These are phyloP conservation scores for Mellivora capensis DNA, from an alignment of 2,113 vertebrate genomes.

Conservation along the genomic window DNA sequence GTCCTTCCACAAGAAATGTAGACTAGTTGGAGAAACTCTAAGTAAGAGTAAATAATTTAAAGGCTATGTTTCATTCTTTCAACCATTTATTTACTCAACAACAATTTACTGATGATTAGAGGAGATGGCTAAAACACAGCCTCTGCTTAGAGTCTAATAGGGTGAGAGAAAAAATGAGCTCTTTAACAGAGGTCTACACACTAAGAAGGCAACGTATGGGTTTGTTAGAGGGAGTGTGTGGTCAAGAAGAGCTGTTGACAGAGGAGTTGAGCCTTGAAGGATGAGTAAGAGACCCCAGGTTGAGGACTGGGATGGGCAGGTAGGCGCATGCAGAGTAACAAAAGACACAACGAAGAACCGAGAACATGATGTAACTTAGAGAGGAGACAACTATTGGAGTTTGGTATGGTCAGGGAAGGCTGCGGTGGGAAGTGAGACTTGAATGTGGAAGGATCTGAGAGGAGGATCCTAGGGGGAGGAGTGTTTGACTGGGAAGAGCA, in stretches of 20 bases:
- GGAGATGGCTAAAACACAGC: background rate
- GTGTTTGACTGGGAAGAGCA: background rate
- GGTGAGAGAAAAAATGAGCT: background rate
- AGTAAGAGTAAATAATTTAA: background rate
- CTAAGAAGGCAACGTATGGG: accelerated
- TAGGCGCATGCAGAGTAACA: background rate
- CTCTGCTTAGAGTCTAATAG: background rate
- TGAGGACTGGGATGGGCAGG: background rate
- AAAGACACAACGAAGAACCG: background rate
- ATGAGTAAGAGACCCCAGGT: background rate
- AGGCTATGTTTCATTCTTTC: background rate
- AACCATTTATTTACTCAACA: background rate
- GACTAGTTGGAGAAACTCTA: background rate
- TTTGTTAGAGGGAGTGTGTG: background rate
- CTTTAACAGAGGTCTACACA: accelerated
- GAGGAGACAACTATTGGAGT: background rate
- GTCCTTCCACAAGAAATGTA: background rate
- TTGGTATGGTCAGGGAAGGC: background rate
- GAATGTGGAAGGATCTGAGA: background rate
- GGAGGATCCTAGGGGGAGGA: background rate
- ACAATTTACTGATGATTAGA: background rate
- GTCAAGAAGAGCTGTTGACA: background rate
- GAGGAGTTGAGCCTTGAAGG: background rate
- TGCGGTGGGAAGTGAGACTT: background rate
- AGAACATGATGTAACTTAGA: background rate